Base-by-base conservation (phyloP, 2,797 vertebrate genomes). In the Sebastolobus altivelis region DNA sequence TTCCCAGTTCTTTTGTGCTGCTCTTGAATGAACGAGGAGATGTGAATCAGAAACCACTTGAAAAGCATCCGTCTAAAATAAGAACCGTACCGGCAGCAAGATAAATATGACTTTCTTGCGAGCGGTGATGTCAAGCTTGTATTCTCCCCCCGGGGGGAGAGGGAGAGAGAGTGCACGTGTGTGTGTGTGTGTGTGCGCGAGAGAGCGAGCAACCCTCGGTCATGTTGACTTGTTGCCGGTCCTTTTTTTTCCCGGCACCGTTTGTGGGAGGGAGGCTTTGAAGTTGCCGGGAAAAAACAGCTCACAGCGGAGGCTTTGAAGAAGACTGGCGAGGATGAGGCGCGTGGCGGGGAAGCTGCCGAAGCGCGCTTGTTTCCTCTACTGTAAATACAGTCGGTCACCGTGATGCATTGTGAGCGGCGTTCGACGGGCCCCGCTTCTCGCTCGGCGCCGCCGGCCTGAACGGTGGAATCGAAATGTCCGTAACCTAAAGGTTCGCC, bases 231-330 rank as follows among this genome's bases (percentile, higher is more conserved):
- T 81, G 87, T 89, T 89, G 89, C 86, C 10, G 77, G 86, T 77
- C 75, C 80, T 88, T 56, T 61, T 88, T 56, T 61, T 40, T 81
- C 82, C 77, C 56, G 40, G 81, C 72, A 7, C 81, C 20, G 59
- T 82, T 90, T 84, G 89, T 85, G 90, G 86, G 88, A 91, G 89
- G 89, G 74, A 78, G 13, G 86, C 91, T 94, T 94, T 95, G 93
- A 94, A 93, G 93, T 88, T 80, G 81, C 86, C 33, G 35, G 83
- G 72, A 55, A 88, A 88, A 88, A 88, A 90, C 80, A 82, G 86
- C 90, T 91, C 88, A 84, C 81, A 90, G 90, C 80, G 9, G 75
- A 81, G 70, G 73, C 91, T 95, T 93, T 93, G 93, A 93, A 93
- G 87, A 56, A 80, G 80, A 79, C 65, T 67, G 71, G 77, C 4